Conservation (phyloP, 2,888 invertebrate genomes). For the Enchytraeus crypticus region DNA sequence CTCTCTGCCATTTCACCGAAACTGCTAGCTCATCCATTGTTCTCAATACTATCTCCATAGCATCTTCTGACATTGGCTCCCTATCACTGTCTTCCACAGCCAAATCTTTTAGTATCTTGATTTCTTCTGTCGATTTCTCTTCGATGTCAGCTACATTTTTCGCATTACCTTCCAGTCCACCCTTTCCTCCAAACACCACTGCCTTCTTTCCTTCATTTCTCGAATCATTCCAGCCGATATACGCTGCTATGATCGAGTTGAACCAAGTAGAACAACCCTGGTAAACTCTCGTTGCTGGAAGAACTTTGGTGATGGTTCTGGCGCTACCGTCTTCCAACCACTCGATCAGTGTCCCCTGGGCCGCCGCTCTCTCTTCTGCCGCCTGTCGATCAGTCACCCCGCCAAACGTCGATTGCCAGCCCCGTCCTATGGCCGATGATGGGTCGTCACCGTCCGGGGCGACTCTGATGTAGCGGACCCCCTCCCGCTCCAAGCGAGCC, state of each 20-base stretch:
- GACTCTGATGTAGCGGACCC: conserved; percentile 29
- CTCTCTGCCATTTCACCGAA: conserved; percentile 31
- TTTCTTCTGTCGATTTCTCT: no score
- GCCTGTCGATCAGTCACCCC: not conserved
- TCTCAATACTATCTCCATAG: no score
- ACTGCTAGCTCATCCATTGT: conserved; percentile 31
- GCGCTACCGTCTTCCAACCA: not conserved
- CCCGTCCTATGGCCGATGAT: conserved; percentile 34
- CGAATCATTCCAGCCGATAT: not conserved
- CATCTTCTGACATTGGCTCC: no score
- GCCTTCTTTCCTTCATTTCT: not conserved
- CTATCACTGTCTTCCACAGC: no score
- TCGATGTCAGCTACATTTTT: no score
- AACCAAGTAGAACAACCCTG: not conserved
- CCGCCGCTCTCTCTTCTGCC: not conserved
- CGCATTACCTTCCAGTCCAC: no score
- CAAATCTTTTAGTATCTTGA: no score
- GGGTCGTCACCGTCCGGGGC: conserved; percentile 33
- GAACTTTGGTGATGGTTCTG: not conserved
- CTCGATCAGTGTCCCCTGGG: not conserved
- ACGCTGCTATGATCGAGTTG: not conserved
- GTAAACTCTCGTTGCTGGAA: not conserved
- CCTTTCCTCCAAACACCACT: not conserved
- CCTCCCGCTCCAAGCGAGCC: conserved; percentile 25
- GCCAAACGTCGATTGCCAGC: conserved; percentile 34